These are phyloP conservation scores for Agonopterix subpropinquella DNA, from an alignment of 2,888 invertebrate genomes.

Conservation along the genomic window DNA sequence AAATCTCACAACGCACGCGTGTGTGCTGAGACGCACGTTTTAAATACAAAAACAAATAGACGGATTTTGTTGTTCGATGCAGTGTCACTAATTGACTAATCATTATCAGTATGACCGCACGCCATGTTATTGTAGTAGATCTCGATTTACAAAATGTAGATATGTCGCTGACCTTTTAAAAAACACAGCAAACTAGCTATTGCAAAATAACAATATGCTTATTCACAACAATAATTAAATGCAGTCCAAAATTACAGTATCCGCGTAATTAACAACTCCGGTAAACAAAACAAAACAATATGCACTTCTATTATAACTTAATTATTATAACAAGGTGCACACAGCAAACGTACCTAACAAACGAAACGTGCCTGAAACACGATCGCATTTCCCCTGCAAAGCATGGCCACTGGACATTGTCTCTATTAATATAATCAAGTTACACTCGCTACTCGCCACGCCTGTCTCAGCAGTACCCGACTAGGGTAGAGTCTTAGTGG, in stretches of 20 bases:
- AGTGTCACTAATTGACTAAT: too few relatives aligned
- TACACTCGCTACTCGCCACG: conserved; percentile 30
- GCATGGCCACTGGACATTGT: conserved; percentile 19
- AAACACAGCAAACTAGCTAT: too few relatives aligned
- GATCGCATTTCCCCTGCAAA: conserved; percentile 9
- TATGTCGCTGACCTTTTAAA: too few relatives aligned
- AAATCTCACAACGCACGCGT: too few relatives aligned
- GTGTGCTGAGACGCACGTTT: too few relatives aligned
- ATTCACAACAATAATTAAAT: neutral
- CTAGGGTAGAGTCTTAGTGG: conserved; percentile 13
- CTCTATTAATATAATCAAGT: conserved; percentile 39
- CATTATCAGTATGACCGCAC: too few relatives aligned
- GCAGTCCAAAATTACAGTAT: conserved; percentile 10
- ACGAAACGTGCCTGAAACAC: conserved; percentile 15
- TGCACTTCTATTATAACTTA: conserved; percentile 5
- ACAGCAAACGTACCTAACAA: conserved; percentile 6
- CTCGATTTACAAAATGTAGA: too few relatives aligned
- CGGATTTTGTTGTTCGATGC: too few relatives aligned
- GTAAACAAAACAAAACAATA: conserved; percentile 16
- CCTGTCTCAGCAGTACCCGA: conserved; percentile 23
- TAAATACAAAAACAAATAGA: too few relatives aligned
- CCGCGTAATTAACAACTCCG: neutral
- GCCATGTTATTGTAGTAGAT: too few relatives aligned
- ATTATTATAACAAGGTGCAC: conserved; percentile 12
- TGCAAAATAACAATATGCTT: too few relatives aligned